A percentile compares a stretch with the other conserved stretches of the same genome.
Conservation (phyloP, 2,113 vertebrate species). For the Promerops cafer region DNA sequence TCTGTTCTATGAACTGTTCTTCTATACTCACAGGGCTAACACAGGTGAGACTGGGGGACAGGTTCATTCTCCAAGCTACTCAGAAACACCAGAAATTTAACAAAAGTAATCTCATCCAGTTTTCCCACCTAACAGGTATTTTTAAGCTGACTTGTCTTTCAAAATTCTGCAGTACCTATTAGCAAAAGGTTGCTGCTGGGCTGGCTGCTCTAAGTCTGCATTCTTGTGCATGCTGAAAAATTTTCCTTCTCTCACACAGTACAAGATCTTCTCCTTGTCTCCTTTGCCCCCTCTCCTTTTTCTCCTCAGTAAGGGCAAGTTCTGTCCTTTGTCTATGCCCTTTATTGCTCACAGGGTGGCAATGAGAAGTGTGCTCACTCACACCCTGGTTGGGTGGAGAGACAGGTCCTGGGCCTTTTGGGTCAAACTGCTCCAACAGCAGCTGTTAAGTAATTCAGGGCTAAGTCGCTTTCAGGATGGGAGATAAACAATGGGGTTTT, state of each 20-base stretch:
- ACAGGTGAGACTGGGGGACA: not conserved
- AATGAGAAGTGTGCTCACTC: not conserved
- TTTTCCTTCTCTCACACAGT: accelerated
- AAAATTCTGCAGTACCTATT: not conserved
- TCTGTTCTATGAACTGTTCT: not conserved
- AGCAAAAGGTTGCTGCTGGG: not conserved
- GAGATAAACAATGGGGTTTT: not conserved
- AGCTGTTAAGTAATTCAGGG: not conserved
- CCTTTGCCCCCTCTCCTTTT: too few relatives aligned
- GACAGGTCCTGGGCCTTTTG: not conserved
- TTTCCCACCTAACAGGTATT: not conserved
- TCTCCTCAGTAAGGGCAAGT: not conserved
- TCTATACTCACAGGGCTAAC: not conserved
- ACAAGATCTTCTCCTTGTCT: not conserved
- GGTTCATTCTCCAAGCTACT: not conserved
- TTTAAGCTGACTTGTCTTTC: not conserved
- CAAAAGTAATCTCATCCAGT: not conserved
- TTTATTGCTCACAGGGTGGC: not conserved
- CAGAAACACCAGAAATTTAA: not conserved
- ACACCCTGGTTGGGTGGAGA: not conserved
- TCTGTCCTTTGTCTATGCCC: not conserved
- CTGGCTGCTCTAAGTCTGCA: not conserved
- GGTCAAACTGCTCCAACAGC: not conserved
- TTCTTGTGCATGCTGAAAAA: not conserved
- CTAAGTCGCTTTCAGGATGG: not conserved